Evolutionary conservation across 1,140 invertebrate species (phyloP), one percentile per base, ranked within the genome.

Genomic region (Homalodisca vitripennis): DNA sequence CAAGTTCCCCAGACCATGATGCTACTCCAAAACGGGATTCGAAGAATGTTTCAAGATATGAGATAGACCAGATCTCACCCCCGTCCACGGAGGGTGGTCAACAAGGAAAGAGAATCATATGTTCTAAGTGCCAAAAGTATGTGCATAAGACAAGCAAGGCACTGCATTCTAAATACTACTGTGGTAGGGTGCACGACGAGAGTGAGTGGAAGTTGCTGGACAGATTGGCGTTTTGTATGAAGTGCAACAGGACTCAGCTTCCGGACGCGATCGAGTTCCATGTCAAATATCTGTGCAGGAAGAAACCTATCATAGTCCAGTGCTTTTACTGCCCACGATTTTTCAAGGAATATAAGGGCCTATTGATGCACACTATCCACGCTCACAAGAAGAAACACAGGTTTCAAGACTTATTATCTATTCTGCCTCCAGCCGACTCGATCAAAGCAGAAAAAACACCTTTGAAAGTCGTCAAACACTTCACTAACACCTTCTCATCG

Each of bases 311-410:
- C 14, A 30, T n/a, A 27, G n/a, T 60, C 12, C 55, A 60, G n/a
- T 60, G 55, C 29, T 60, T 60, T n/a, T 60, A 60, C 26, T 60
- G 55, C 55, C 55, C 55, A 27, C 22, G 26, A 27, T 12, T 60
- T 3, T 60, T 27, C 27, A 26, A n/a, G 10, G 55, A 29, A 6
- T 27, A 60, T 30, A 10, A 3, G 29, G 3, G 6, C 24, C 26
- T 60, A 3, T n/a, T 60, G 6, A 60, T 3, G 2, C 55, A 60
- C n/a, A 60, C 29, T 3, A 30, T 14, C 26, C 1, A 6, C 3
- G 14, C 27, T 60, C 55, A 60, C 29, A 30, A n/a, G 6, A 60
- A 60, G 24, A 13, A 24, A 27, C 55, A 60, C 24, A 22, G 27
- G 14, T 27, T 27, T 3, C 27, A 27, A 10, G 55, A 60, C 29